phyloP scores from a whole-genome alignment of 1,140 invertebrate species.

The Xylocopa sonorina region DNA sequence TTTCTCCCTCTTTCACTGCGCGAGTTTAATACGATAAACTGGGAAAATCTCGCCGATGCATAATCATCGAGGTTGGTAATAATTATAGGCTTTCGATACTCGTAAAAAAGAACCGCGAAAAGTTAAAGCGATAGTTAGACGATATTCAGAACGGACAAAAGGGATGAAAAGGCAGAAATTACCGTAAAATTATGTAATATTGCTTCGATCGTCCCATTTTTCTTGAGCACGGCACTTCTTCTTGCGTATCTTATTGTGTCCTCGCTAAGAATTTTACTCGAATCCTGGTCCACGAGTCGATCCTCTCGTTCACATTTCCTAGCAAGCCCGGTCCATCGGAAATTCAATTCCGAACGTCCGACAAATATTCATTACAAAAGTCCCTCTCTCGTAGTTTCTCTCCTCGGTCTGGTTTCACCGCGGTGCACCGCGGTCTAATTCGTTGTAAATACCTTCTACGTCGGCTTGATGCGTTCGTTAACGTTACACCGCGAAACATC shows the following conservation, averaged over 20 bases:
- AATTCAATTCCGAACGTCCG: not conserved
- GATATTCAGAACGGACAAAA: not conserved
- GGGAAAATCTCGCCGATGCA: not conserved
- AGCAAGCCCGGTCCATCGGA: not conserved
- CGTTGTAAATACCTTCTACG: not conserved
- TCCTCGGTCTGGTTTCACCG: not conserved
- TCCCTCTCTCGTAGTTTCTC: not conserved
- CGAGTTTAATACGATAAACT: not conserved
- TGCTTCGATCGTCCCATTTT: slow-evolving; percentile 48
- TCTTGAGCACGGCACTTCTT: slow-evolving; percentile 4
- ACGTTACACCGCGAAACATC: not conserved
- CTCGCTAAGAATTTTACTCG: too few relatives aligned
- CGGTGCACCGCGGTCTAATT: not conserved
- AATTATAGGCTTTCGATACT: not conserved
- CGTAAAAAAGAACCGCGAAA: not conserved
- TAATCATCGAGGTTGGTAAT: too few relatives aligned
- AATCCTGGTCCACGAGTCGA: not conserved
- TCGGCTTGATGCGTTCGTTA: not conserved
- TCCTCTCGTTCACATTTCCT: not conserved
- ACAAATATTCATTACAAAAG: not conserved
- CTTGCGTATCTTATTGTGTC: too few relatives aligned
- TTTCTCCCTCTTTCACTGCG: not conserved
- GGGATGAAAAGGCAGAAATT: slow-evolving; percentile 17
- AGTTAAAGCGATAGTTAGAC: not conserved
- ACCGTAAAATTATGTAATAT: slow-evolving; percentile 56